Evolutionary conservation across 1,140 invertebrate species (phyloP).

Genomic region (Drosophila mojavensis): DNA sequence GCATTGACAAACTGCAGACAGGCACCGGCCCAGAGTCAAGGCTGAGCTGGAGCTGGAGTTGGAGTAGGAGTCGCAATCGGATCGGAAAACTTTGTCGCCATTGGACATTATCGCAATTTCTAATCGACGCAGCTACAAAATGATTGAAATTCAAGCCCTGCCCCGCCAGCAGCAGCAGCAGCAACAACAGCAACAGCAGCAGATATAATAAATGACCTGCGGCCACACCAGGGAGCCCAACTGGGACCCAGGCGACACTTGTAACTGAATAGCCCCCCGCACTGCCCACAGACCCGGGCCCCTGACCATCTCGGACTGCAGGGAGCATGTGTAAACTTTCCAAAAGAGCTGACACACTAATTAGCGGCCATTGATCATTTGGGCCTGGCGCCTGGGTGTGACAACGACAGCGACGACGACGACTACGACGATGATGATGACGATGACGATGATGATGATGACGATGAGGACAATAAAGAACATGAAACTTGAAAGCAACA

Average conservation of each 20-base stretch:
- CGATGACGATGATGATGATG: too few relatives aligned
- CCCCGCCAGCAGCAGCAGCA: slow-evolving; percentile 34
- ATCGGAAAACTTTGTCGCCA: slow-evolving; percentile 70
- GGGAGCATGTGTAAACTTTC: slow-evolving; percentile 75
- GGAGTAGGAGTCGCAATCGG: background rate
- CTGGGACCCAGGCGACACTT: slow-evolving; percentile 61
- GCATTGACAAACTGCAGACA: slow-evolving; percentile 78
- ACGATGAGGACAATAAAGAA: background rate
- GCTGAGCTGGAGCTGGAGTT: slow-evolving; percentile 8
- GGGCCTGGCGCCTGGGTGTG: slow-evolving; percentile 64
- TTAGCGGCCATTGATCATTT: slow-evolving; percentile 78
- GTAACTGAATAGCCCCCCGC: slow-evolving; percentile 60
- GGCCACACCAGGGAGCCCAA: slow-evolving; percentile 63
- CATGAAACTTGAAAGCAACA: background rate
- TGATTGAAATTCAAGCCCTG: slow-evolving; percentile 76
- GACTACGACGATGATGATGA: background rate
- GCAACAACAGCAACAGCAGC: slow-evolving; percentile 26
- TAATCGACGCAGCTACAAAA: slow-evolving; percentile 71
- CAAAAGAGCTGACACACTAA: slow-evolving; percentile 76
- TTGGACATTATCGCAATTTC: slow-evolving; percentile 79
- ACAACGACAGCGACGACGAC: slow-evolving; percentile 28
- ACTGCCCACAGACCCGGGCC: slow-evolving; percentile 20
- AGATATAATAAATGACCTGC: slow-evolving; percentile 73
- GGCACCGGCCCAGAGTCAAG: slow-evolving; percentile 27
- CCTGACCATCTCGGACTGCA: slow-evolving; percentile 5